phyloP scores from a whole-genome alignment of 2,797 vertebrate species.

The Chrysocyon brachyurus region DNA sequence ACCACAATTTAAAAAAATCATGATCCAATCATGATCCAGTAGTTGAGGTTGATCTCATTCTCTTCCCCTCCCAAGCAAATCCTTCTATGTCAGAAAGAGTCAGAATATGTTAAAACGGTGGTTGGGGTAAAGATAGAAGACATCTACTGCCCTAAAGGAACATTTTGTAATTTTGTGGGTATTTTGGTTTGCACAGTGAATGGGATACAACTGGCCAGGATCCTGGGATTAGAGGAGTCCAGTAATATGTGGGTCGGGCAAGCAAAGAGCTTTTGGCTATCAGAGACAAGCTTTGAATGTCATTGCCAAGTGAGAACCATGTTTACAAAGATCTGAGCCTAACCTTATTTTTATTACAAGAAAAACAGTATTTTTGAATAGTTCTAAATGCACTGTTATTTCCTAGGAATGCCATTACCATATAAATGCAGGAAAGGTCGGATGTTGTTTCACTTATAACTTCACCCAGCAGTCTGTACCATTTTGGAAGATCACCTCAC shows the following conservation, averaged over 20 bases:
- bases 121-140: background rate
- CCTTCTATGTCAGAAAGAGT: background rate
- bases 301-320: background rate
- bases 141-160: background rate
- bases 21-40: background rate
- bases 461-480: background rate
- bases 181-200: background rate
- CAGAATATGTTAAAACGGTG: background rate
- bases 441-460: background rate
- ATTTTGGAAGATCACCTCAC: conserved; percentile 7
- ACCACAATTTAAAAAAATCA: background rate
- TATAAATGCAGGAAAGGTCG: background rate
- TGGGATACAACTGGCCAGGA: background rate
- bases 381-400: conserved; percentile 11
- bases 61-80: background rate
- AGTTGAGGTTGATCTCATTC: background rate
- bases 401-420: conserved; percentile 19
- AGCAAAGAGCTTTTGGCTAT: conserved; percentile 11
- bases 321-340: background rate
- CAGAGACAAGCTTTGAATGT: background rate
- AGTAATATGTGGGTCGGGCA: background rate
- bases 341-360: conserved; percentile 40
- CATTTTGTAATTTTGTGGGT: background rate
- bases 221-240: background rate
- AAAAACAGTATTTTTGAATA: background rate